Base-by-base conservation (phyloP, 2,888 invertebrate species). In the Patella pellucida region DNA sequence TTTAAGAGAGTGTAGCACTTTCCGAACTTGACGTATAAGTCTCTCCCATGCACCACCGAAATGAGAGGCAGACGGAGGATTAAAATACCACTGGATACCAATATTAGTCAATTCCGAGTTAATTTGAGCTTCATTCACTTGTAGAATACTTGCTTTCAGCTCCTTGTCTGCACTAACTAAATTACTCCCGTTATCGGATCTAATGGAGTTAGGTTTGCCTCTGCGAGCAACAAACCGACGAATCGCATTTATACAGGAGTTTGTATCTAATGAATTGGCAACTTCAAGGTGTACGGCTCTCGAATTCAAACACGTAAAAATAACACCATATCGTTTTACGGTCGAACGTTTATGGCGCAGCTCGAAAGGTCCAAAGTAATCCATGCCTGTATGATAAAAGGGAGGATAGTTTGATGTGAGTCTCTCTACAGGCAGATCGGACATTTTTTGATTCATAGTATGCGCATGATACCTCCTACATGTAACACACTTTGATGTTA, bases 11-110 rank as follows among this genome's bases (percentile, higher is more conserved):
- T 69, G 62, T 12, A 77, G 52, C 12, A 81, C 71, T 19, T 73
- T 72, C 7, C 79, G 52, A 4, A 76, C 74, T 41, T 73, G 71
- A 52, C 82, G 31, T 31, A 81, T 81, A 23, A 78, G 41, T 52
- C 82, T 52, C 76, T 81, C n/a, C 80, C 79, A 82, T 16, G 77
- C 71, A n/a, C 82, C 81, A 14, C 80, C 78, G 41, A 74, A 69
- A 31, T 82, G 80, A 9, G 76, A 78, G 7, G 71, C 76, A 14
- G 71, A 27, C n/a, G 82, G 81, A 9, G 77, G 80, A 50, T 81
- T 82, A 51, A 79, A 81, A 52, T 75, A 67, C 78, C 81, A 83
- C 14, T 56, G 51, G 27, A 83, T 76, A 19, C 51, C 67, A 16
- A 72, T 74, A 23, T 79, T 72, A 19, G 67, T 4, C 67, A 80